Evolutionary conservation across 2,888 invertebrate genomes (phyloP).

Genomic region (Hydropsyche betteni): DNA sequence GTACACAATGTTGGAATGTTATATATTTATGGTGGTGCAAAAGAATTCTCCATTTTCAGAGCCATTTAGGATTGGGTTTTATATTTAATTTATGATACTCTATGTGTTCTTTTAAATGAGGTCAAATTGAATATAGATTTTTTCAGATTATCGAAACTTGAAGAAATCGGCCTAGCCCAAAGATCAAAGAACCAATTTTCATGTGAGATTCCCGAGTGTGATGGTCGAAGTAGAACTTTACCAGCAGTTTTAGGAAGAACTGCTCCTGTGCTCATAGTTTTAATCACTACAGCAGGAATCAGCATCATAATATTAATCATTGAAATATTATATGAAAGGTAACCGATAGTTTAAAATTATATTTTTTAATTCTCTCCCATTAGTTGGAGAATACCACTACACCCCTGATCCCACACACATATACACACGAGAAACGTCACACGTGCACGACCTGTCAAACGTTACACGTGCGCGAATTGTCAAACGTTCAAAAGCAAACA

Average conservation of each 20-base stretch:
- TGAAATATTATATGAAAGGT: conserved; percentile 20
- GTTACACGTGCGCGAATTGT: too few relatives aligned
- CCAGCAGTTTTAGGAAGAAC: conserved; percentile 5
- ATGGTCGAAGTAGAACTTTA: conserved; percentile 1
- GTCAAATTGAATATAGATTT: background rate
- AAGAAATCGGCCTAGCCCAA: background rate
- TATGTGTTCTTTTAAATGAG: too few relatives aligned
- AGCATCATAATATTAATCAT: background rate
- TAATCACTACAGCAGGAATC: background rate
- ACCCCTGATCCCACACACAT: too few relatives aligned
- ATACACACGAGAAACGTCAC: too few relatives aligned
- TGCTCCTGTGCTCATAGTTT: background rate
- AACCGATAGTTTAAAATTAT: too few relatives aligned
- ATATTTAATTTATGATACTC: background rate
- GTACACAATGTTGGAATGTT: conserved; percentile 54
- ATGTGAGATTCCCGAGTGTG: background rate
- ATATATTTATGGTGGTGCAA: conserved; percentile 53
- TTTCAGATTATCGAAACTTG: conserved; percentile 8
- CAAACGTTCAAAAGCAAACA: too few relatives aligned
- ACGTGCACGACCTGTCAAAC: too few relatives aligned
- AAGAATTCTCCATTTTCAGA: conserved; percentile 52
- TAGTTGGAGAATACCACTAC: too few relatives aligned
- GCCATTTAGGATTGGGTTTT: conserved; percentile 4
- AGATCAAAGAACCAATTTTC: background rate
- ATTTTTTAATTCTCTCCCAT: too few relatives aligned